Evolutionary conservation across 2,888 invertebrate species (phyloP).

Genomic region (Lepidocyrtinus sp.): DNA sequence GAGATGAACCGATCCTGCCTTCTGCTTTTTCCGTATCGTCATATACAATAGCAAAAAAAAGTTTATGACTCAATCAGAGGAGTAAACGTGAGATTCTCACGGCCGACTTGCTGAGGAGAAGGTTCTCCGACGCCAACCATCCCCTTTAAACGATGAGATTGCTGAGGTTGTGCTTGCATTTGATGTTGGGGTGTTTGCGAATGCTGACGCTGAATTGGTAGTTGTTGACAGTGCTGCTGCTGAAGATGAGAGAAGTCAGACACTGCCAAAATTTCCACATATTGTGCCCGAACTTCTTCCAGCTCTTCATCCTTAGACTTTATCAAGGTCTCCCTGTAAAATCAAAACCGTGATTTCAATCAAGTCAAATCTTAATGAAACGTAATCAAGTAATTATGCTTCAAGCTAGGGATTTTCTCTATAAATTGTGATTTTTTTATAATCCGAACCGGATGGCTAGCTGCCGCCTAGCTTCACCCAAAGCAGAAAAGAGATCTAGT

Average conservation of each 20-base stretch:
- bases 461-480: constrained; percentile 94
- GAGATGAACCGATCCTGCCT: constrained; percentile 52
- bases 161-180: constrained; percentile 51
- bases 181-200: constrained; percentile 46
- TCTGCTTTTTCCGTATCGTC: background rate
- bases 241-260: constrained; percentile 67
- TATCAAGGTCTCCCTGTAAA: constrained; percentile 81
- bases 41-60: background rate
- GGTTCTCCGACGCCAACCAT: constrained; percentile 63
- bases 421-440: too few species aligned
- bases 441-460: constrained; percentile 74
- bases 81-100: constrained; percentile 68
- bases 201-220: constrained; percentile 48
- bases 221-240: constrained; percentile 58
- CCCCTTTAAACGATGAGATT: constrained; percentile 55
- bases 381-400: too few species aligned
- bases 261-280: constrained; percentile 94
- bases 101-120: constrained; percentile 59
- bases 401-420: too few species aligned
- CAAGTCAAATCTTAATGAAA: too few species aligned
- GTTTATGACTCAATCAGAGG: constrained; percentile 70
- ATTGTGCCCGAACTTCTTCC: constrained; percentile 89
- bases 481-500: constrained; percentile 94
- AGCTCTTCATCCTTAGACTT: constrained; percentile 92
- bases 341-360: too few species aligned